Conservation (phyloP, 2,888 invertebrate species). For the Steinernema hermaphroditum region DNA sequence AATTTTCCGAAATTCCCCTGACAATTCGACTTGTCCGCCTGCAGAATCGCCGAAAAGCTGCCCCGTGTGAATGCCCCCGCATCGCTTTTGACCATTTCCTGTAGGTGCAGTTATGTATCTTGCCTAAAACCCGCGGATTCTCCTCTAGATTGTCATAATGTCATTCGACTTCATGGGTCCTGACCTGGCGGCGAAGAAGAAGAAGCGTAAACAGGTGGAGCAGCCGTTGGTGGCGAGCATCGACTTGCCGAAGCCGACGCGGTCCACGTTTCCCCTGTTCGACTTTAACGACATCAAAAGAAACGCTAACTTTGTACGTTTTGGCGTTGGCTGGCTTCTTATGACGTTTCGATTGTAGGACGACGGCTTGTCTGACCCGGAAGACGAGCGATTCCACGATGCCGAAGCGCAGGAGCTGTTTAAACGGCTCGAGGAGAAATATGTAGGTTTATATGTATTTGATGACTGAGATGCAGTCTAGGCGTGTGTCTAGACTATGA, state of each 20-base stretch:
- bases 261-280: background rate
- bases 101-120: background rate
- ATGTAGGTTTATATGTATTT: no score
- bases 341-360: background rate
- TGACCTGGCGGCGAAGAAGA: background rate
- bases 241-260: background rate
- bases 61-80: background rate
- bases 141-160: no score
- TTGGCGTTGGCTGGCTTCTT: background rate
- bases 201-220: background rate
- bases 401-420: background rate
- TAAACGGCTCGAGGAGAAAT: background rate
- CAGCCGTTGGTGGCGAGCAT: background rate
- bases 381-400: conserved; percentile 13
- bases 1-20: background rate
- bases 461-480: no score
- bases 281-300: conserved; percentile 2
- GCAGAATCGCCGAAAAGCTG: background rate
- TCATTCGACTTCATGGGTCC: background rate
- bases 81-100: background rate
- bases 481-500: no score
- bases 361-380: background rate
- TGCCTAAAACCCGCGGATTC: background rate
- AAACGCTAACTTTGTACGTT: background rate
- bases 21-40: background rate